Evolutionary conservation across 2,888 invertebrate genomes (phyloP), one percentile per base, ranked within the genome.

Genomic region (Stenurella melanura): DNA sequence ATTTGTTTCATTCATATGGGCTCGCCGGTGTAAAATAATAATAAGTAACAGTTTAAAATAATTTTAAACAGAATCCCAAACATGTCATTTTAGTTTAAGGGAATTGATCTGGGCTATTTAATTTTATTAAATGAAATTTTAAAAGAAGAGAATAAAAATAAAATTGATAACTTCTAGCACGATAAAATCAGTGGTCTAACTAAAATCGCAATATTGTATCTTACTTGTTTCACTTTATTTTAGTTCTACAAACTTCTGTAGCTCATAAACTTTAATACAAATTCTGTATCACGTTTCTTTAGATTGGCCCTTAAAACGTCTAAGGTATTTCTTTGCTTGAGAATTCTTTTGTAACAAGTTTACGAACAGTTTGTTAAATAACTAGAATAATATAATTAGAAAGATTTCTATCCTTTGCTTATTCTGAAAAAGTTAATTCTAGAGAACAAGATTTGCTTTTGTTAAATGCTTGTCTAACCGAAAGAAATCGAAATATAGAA

Each of bases 321-420:
- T 26, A 26, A 21, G 26, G 60, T 15, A 18, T 2, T 60, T 26
- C 21, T 60, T 21, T 15, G 57, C 2, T 26, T 21, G 15, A 26
- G 60, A 57, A 57, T 15, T 26, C 21, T 60, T 57, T 57, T 60
- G 19, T 60, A 60, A 21, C 15, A 60, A 21, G 15, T 15, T 26
- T 10, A 19, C 19, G 57, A 57, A 57, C 9, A 10, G 17, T 0
- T 26, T 26, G 12, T 60, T 60, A 60, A 60, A 60, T 60, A 15
- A 15, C 19, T 26, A 26, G 26, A 21, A 18, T 60, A 26, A 26
- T 26, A 26, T 19, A 60, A 26, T 60, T 60, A 26, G 21, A 60
- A 60, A 60, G 60, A 12, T 60, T 60, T 56, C 18, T 42, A 42
- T 42, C 11, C 42, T 42, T 42, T 42, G 7, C 12, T 42, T 42